These are phyloP conservation scores for Pilophorus perplexus DNA, from an alignment of 2,888 invertebrate species.

Conservation along the genomic window DNA sequence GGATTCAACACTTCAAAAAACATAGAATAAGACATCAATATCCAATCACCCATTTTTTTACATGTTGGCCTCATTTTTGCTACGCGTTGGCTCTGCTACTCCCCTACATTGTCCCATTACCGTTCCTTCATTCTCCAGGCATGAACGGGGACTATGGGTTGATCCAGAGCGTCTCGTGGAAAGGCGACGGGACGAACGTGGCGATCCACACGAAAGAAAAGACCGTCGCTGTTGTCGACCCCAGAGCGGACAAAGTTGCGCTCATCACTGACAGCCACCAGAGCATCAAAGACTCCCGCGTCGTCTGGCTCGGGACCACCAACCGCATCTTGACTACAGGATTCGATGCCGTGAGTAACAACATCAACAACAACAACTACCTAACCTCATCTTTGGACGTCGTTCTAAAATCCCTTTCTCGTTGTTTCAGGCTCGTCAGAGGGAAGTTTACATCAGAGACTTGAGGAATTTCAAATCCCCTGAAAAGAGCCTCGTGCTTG, in stretches of 20 bases:
- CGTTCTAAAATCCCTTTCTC: too few relatives aligned
- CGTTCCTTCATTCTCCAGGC: constrained; percentile 53
- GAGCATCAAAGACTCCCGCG: constrained; percentile 85
- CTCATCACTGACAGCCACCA: constrained; percentile 69
- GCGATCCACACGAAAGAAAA: constrained; percentile 92
- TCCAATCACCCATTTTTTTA: too few relatives aligned
- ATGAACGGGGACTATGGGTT: constrained; percentile 78
- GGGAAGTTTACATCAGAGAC: constrained; percentile 88
- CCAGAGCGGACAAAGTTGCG: constrained; percentile 58
- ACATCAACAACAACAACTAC: too few relatives aligned
- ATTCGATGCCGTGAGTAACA: constrained; percentile 68
- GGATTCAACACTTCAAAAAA: too few relatives aligned
- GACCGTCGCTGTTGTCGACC: constrained; percentile 81
- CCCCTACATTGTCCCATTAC: too few relatives aligned
- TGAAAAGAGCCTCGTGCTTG: constrained; percentile 75
- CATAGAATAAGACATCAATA: too few relatives aligned
- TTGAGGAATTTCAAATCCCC: constrained; percentile 73
- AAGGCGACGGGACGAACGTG: constrained; percentile 75
- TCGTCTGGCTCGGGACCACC: constrained; percentile 86
- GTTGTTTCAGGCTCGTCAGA: constrained; percentile 68
- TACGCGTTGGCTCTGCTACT: too few relatives aligned
- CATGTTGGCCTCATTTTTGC: too few relatives aligned
- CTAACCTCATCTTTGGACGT: too few relatives aligned
- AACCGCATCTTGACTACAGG: constrained; percentile 82
- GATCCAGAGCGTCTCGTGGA: constrained; percentile 88